These are phyloP conservation scores for Xiphorhynchus erythropygius DNA, from an alignment of 2,797 vertebrate species.

Conservation along the genomic window DNA sequence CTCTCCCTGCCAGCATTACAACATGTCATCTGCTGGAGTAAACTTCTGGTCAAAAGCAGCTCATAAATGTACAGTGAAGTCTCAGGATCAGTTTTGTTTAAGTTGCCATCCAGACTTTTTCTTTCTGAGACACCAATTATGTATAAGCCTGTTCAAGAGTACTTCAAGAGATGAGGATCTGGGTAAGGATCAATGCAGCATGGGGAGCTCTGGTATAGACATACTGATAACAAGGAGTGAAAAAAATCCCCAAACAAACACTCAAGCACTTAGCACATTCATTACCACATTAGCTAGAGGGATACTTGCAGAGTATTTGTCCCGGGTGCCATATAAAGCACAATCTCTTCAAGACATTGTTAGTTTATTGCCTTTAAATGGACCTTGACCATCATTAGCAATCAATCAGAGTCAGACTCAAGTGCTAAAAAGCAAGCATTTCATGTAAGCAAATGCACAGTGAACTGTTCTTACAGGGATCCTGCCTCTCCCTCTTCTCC, in stretches of 20 bases:
- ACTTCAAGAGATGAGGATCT: background rate
- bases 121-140: background rate
- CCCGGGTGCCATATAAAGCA: background rate
- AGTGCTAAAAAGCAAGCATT: background rate
- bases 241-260: background rate
- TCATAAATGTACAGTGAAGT: background rate
- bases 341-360: background rate
- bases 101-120: background rate
- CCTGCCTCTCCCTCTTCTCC: background rate
- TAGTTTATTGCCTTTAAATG: slow-evolving; percentile 15
- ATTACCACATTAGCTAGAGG: background rate
- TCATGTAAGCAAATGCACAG: background rate
- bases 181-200: background rate
- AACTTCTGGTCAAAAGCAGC: background rate
- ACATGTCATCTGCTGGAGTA: background rate
- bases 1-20: background rate
- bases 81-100: background rate
- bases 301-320: background rate
- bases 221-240: background rate
- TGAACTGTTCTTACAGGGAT: background rate
- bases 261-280: background rate
- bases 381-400: background rate
- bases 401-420: background rate
- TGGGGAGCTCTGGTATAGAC: background rate
- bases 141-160: background rate